Evolutionary conservation across 2,888 invertebrate species (phyloP).

Genomic region (Xestia ashworthii): DNA sequence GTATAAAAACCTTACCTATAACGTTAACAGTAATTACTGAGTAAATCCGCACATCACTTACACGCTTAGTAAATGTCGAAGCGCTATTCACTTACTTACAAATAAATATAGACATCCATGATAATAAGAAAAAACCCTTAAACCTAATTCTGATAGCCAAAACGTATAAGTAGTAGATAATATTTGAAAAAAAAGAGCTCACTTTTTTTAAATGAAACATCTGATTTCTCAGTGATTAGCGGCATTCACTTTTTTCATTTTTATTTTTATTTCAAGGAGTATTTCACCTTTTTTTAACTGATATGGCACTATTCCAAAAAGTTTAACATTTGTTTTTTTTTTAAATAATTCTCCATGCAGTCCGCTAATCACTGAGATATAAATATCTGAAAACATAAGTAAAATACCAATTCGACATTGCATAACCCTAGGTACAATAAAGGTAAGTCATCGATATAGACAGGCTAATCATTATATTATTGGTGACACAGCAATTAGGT

Average conservation of each 20-base stretch:
- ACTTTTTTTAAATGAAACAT: constrained; percentile 48
- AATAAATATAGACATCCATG: constrained; percentile 89
- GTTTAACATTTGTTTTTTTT: constrained; percentile 66
- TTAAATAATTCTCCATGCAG: constrained; percentile 65
- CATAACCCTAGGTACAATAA: constrained; percentile 81
- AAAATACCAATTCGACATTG: constrained; percentile 74
- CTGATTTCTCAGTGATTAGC: constrained; percentile 79
- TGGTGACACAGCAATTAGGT: constrained; percentile 89
- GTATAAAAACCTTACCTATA: constrained; percentile 88
- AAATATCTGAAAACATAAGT: constrained; percentile 74
- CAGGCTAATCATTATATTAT: constrained; percentile 89
- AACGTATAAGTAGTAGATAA: constrained; percentile 70
- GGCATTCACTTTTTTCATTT: constrained; percentile 65
- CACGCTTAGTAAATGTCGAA: constrained; percentile 83
- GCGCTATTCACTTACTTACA: constrained; percentile 86
- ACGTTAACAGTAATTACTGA: constrained; percentile 83
- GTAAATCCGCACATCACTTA: constrained; percentile 87
- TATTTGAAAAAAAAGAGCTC: constrained; percentile 66
- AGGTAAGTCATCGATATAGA: constrained; percentile 81
- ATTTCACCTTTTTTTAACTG: constrained; percentile 73
- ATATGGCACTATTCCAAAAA: constrained; percentile 84
- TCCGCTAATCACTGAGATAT: constrained; percentile 81
- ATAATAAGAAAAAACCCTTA: constrained; percentile 85
- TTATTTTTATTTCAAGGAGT: constrained; percentile 51
- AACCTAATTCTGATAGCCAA: constrained; percentile 81